Conservation (phyloP, 2,888 invertebrate species). For the Epinotia ramella region DNA sequence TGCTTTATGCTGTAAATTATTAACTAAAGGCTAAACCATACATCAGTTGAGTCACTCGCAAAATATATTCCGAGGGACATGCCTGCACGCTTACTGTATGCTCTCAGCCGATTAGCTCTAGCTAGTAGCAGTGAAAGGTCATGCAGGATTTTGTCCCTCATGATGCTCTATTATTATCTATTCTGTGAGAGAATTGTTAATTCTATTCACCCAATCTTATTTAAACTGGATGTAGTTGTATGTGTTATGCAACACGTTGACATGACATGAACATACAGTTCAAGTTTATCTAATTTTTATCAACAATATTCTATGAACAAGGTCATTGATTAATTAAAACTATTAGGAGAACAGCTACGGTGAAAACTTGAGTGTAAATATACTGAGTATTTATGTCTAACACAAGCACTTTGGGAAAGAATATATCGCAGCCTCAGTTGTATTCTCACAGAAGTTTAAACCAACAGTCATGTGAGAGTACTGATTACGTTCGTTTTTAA, state of each 20-base stretch:
- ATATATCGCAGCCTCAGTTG: not conserved
- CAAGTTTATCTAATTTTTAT: constrained; percentile 29
- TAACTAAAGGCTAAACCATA: not conserved
- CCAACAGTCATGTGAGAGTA: not conserved
- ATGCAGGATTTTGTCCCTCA: not conserved
- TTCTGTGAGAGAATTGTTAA: not conserved
- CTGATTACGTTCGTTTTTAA: too few species aligned
- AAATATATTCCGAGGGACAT: not conserved
- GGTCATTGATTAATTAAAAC: constrained; percentile 31
- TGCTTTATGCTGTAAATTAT: constrained; percentile 10
- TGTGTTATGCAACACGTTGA: constrained; percentile 17
- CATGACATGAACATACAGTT: constrained; percentile 13
- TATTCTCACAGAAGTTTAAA: not conserved
- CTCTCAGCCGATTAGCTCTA: not conserved
- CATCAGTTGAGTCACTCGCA: not conserved
- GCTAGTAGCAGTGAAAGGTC: not conserved
- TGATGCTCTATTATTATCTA: not conserved
- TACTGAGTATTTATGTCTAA: constrained; percentile 41
- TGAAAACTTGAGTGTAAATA: constrained; percentile 35
- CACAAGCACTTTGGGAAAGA: constrained; percentile 15
- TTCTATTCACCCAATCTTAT: not conserved
- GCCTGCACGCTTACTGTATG: not conserved
- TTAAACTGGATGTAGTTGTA: not conserved
- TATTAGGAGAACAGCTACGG: constrained; percentile 34
- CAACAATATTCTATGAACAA: constrained; percentile 33